Evolutionary conservation across 1,140 invertebrate species (phyloP), one percentile per base, ranked within the genome.

Genomic region (Micrasema longulum): DNA sequence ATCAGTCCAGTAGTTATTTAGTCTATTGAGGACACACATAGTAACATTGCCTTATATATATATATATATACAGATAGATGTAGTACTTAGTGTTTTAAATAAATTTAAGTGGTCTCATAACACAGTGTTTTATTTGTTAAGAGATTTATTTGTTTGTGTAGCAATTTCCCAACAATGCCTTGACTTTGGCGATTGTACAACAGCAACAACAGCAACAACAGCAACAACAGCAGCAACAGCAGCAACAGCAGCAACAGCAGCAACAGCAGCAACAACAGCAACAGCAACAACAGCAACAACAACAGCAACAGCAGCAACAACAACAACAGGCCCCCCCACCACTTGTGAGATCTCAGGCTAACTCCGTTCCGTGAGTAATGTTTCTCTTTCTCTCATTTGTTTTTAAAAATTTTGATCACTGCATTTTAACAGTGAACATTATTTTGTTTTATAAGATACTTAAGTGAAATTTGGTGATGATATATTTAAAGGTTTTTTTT

Each of bases 111-210:
- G n/a, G n/a, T n/a, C n/a, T n/a, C n/a, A n/a, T n/a, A n/a, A n/a
- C n/a, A n/a, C n/a, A n/a, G n/a, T n/a, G n/a, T n/a, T n/a, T n/a
- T n/a, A n/a, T n/a, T n/a, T n/a, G n/a, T n/a, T n/a, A n/a, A n/a
- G n/a, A n/a, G n/a, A n/a, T n/a, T n/a, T 16, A n/a, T 45, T 45
- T 57, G 70, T 78, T 76, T 79, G 72, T 79, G 72, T 83, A 83
- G 76, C 83, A 85, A 81, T 85, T 84, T 80, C 80, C 83, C 75
- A 85, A 83, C 80, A 85, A 79, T 80, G 80, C 83, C 75, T 80
- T 85, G 75, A 81, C 81, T 77, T 81, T 85, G 81, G 82, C 83
- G 79, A 85, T 84, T 84, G 78, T 78, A 26, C 84, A 85, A 70
- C 83, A 77, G 48, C 65, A 76, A 23, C 76, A 82, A 77, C 71